Conservation (phyloP, 1,140 invertebrate species). For the Bathynomus jamesi region DNA sequence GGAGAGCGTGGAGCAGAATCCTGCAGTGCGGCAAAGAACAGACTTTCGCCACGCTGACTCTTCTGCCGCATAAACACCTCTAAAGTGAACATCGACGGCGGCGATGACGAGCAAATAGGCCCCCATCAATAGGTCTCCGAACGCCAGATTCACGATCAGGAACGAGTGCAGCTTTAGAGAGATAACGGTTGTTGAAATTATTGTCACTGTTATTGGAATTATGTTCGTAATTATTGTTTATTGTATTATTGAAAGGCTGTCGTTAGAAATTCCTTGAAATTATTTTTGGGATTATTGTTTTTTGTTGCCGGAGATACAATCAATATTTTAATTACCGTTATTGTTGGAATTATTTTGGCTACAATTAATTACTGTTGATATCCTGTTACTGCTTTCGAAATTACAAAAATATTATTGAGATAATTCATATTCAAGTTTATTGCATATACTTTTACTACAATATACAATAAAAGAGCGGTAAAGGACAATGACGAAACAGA, state of each 20-base stretch:
- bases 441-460: no score
- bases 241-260: neutral
- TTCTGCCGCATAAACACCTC: slow-evolving; percentile 49
- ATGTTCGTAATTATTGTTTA: neutral
- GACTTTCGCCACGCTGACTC: slow-evolving; percentile 49
- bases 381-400: no score
- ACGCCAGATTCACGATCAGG: slow-evolving; percentile 56
- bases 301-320: neutral
- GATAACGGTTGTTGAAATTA: neutral
- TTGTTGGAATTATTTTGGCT: no score
- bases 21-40: slow-evolving; percentile 49
- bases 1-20: slow-evolving; percentile 59
- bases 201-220: neutral
- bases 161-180: slow-evolving; percentile 49
- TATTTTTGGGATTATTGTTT: neutral
- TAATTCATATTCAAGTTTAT: no score
- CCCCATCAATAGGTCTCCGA: slow-evolving; percentile 52
- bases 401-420: no score
- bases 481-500: no score
- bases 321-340: neutral
- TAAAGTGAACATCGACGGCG: slow-evolving; percentile 47
- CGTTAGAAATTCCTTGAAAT: neutral
- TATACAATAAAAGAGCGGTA: no score
- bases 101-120: slow-evolving; percentile 50
- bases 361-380: no score